phyloP scores from a whole-genome alignment of 2,113 vertebrate species.

The Ammodytes dubius region DNA sequence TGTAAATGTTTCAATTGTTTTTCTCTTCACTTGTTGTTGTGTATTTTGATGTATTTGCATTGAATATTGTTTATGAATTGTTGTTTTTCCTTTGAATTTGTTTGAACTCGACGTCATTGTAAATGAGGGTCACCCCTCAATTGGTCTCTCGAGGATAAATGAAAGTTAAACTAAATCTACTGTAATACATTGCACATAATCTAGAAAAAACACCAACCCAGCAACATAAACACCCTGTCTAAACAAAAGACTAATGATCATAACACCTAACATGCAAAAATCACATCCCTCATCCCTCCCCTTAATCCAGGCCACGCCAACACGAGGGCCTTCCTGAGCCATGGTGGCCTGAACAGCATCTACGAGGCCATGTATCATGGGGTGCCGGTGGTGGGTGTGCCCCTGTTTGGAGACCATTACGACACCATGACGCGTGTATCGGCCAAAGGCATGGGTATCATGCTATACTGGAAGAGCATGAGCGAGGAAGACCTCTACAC shows the following conservation, averaged over 20 bases:
- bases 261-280: conserved; percentile 3
- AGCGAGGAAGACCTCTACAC: conserved; percentile 89
- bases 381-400: conserved; percentile 96
- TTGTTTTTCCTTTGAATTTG: no score
- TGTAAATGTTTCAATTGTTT: no score
- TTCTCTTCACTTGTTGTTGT: no score
- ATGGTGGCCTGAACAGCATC: conserved; percentile 97
- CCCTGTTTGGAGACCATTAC: conserved; percentile 98
- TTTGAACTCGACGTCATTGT: no score
- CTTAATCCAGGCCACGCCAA: conserved; percentile 89
- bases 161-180: not conserved
- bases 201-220: not conserved
- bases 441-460: conserved; percentile 97
- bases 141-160: no score
- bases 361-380: conserved; percentile 99
- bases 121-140: no score
- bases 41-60: no score
- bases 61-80: no score
- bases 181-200: not conserved
- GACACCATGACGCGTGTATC: conserved; percentile 98
- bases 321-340: conserved; percentile 95
- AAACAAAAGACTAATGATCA: conserved; percentile 3
- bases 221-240: not conserved
- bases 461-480: conserved; percentile 95
- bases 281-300: not conserved